Evolutionary conservation across 1,140 invertebrate genomes (phyloP).

Genomic region (Platorchestia sp.): DNA sequence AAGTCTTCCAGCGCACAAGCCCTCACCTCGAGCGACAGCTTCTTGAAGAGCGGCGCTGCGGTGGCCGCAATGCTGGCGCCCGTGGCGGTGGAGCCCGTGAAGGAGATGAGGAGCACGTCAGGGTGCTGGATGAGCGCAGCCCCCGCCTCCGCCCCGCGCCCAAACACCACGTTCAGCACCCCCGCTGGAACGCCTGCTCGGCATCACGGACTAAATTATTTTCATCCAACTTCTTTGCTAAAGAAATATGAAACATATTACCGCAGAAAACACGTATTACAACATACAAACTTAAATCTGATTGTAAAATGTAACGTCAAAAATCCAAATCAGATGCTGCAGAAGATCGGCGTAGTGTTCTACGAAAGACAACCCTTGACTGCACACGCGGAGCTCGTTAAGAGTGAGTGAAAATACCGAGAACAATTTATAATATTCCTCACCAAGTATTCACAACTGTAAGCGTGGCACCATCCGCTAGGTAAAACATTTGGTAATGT

Average conservation of each 20-base stretch:
- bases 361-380: no score
- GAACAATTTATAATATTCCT: no score
- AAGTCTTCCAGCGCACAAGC: no score
- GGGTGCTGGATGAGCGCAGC: slow-evolving; percentile 74
- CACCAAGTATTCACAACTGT: no score
- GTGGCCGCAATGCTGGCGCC: slow-evolving; percentile 72
- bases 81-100: slow-evolving; percentile 76
- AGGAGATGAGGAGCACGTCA: slow-evolving; percentile 73
- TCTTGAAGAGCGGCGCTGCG: slow-evolving; percentile 74
- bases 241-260: not conserved
- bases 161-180: slow-evolving; percentile 77
- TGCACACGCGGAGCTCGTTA: no score
- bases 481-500: no score
- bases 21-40: slow-evolving; percentile 75
- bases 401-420: no score
- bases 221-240: not conserved
- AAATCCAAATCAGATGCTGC: no score
- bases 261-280: not conserved
- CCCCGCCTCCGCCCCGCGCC: slow-evolving; percentile 73
- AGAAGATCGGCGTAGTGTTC: no score
- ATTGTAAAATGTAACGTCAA: no score
- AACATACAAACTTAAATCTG: no score
- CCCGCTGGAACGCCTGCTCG: slow-evolving; percentile 75
- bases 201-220: not conserved
- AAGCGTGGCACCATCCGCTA: no score